A percentile compares a stretch with the other conserved stretches of the same genome.
Conservation (phyloP, 1,140 invertebrate genomes). For the Doryteuthis pealeii region DNA sequence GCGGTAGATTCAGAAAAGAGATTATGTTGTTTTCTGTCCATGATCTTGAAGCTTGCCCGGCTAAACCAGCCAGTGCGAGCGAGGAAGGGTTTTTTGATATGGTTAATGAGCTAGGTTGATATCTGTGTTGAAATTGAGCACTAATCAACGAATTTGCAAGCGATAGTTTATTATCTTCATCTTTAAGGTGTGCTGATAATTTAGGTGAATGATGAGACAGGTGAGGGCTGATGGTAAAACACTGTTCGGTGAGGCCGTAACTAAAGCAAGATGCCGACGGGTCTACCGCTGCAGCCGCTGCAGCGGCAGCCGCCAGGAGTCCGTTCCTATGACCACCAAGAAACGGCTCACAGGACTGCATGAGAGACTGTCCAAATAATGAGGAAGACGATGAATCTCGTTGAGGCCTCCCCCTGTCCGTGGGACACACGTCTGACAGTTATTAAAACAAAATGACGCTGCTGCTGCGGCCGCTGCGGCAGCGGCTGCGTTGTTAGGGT, state of each 20-base stretch:
- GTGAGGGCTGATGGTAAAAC: background rate
- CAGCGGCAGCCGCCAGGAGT: background rate
- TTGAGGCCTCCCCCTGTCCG: background rate
- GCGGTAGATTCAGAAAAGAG: background rate
- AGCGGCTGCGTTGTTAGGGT: too few species aligned
- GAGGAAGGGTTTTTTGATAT: background rate
- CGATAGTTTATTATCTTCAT: background rate
- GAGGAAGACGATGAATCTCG: background rate
- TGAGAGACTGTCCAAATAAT: background rate
- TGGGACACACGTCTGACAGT: background rate
- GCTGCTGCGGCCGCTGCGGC: background rate
- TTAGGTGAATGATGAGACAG: background rate
- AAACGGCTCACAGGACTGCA: background rate
- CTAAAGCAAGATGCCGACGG: background rate
- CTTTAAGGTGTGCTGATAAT: background rate
- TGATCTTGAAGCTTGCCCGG: background rate
- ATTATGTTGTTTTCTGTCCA: background rate
- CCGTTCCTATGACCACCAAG: background rate
- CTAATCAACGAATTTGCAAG: background rate
- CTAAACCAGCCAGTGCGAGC: background rate
- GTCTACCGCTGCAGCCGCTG: background rate
- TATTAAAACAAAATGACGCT: background rate
- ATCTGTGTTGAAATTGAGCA: background rate
- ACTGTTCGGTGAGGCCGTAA: background rate
- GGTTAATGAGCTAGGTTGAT: background rate